Evolutionary conservation across 2,888 invertebrate genomes (phyloP).

Genomic region (Ennomos quercinarius): DNA sequence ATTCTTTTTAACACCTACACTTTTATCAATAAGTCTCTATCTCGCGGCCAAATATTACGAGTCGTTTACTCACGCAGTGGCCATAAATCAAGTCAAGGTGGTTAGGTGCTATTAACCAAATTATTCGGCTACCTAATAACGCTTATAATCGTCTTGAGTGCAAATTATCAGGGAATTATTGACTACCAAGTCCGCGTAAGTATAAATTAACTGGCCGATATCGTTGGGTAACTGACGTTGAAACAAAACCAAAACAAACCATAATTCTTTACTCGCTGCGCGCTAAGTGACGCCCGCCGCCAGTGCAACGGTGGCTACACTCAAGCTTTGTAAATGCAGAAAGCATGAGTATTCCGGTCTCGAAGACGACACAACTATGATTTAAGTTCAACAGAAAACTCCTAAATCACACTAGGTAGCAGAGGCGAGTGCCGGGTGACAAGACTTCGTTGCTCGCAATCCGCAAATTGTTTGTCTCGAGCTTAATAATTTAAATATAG

Average conservation of each 20-base stretch:
- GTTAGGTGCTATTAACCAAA: constrained; percentile 32
- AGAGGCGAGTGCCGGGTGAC: constrained; percentile 69
- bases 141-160: constrained; percentile 35
- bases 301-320: constrained; percentile 57
- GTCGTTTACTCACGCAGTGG: constrained; percentile 40
- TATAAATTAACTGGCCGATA: constrained; percentile 48
- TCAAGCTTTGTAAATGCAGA: constrained; percentile 63
- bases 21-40: constrained; percentile 47
- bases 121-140: constrained; percentile 35
- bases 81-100: constrained; percentile 31
- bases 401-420: constrained; percentile 79
- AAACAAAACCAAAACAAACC: constrained; percentile 66
- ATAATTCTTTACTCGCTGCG: constrained; percentile 57
- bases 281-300: constrained; percentile 57
- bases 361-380: constrained; percentile 73
- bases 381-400: constrained; percentile 71
- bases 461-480: constrained; percentile 82
- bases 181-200: constrained; percentile 39
- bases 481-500: constrained; percentile 84
- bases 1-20: constrained; percentile 34
- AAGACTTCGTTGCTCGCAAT: constrained; percentile 75
- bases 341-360: constrained; percentile 68
- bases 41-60: constrained; percentile 39
- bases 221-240: constrained; percentile 50
- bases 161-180: constrained; percentile 46